Evolutionary conservation across 2,113 vertebrate species (phyloP), one percentile per base, ranked within the genome.

Genomic region (Hirundichthys speculiger): DNA sequence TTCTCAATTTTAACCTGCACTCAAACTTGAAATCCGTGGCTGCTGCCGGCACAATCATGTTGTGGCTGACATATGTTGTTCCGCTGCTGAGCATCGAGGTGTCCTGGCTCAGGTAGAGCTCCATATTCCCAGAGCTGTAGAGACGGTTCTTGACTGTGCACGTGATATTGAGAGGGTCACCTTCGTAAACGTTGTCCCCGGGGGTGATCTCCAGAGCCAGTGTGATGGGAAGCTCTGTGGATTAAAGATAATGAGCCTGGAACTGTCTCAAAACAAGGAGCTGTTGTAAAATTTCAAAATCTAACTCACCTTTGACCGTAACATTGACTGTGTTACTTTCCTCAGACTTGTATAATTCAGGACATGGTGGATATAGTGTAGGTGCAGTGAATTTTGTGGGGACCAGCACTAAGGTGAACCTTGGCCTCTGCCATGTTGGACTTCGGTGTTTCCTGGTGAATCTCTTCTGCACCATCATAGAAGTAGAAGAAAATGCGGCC

Each of bases 151-250:
- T 20, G 38, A 79, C 16, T 4, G 4, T 52, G 62, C 92, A 93
- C 0, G 6, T 55, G 56, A 92, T 64, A 39, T 9, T 15, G 10
- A 93, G 72, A 0, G 0, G 11, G 59, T 93, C 92, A 41, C 92
- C 93, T 65, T 93, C 93, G 3, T 75, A 89, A 49, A 93, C 24
- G 0, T 65, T 20, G 2, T 48, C 1, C 19, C n/a, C 6, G 1
- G 91, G 90, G 3, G 0, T 22, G 42, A 93, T 79, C 41, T 60
- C 52, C 66, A 94, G 52, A 2, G 38, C 49, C 0, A 83, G 74
- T 3, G 0, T 27, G 45, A 91, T 61, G 19, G 46, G 7, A 24
- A 92, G 57, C 52, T 79, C 93, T 93, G 53, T 19, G 50, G 66
- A 68, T 52, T 63, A 13, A 60, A 46, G 2, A 43, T 5, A 42